Evolutionary conservation across 2,888 invertebrate species (phyloP).

Genomic region (Metalampra italica): DNA sequence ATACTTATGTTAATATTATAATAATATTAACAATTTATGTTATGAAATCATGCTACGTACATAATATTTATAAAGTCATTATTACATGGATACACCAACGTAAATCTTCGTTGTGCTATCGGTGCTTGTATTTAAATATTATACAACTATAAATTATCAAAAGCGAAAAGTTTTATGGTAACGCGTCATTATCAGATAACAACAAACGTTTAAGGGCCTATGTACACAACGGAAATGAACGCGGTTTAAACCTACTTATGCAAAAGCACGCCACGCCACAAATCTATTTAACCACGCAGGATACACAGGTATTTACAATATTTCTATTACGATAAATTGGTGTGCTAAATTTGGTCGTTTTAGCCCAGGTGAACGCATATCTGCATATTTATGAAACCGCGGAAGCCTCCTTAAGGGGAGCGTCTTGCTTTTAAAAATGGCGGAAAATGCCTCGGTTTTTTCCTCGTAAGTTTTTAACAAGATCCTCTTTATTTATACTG

Average conservation of each 20-base stretch:
- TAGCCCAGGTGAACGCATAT: slow-evolving; percentile 75
- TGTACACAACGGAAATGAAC: slow-evolving; percentile 52
- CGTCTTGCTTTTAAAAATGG: slow-evolving; percentile 65
- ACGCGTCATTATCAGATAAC: slow-evolving; percentile 48
- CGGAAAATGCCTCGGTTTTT: slow-evolving; percentile 63
- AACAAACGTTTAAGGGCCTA: slow-evolving; percentile 55
- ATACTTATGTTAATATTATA: too few relatives aligned
- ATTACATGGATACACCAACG: too few relatives aligned
- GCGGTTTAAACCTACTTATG: slow-evolving; percentile 57
- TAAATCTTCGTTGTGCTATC: too few relatives aligned
- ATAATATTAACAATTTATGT: too few relatives aligned
- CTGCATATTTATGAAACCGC: slow-evolving; percentile 76
- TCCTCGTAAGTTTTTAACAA: slow-evolving; percentile 73
- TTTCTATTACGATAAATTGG: slow-evolving; percentile 75
- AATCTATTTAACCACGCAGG: slow-evolving; percentile 65
- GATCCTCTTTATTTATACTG: slow-evolving; percentile 73
- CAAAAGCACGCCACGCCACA: slow-evolving; percentile 63
- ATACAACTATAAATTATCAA: background rate
- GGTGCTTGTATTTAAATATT: background rate
- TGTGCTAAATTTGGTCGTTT: slow-evolving; percentile 68
- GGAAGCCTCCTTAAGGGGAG: slow-evolving; percentile 66
- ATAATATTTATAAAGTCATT: too few relatives aligned
- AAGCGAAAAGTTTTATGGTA: slow-evolving; percentile 15
- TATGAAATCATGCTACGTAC: too few relatives aligned
- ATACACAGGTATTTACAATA: slow-evolving; percentile 70